Evolutionary conservation across 2,113 vertebrate genomes (phyloP).

Genomic region (Malurus alboscapulatus): DNA sequence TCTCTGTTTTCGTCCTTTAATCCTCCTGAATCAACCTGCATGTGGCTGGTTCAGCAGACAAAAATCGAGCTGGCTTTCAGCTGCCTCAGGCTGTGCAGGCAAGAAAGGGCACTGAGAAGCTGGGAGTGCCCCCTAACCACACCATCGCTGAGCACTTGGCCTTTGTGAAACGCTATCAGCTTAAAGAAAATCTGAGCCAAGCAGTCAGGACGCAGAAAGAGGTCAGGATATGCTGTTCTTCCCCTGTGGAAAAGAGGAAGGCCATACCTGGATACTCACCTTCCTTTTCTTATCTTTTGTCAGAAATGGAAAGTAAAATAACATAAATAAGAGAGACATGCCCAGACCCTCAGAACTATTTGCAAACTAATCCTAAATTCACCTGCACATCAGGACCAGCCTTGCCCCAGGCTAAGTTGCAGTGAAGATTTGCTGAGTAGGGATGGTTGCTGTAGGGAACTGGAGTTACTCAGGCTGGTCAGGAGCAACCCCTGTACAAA

Average conservation of each 20-base stretch:
- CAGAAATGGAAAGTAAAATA: not conserved
- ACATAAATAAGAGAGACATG: not conserved
- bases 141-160: not conserved
- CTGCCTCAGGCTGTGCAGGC: not conserved
- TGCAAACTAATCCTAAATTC: not conserved
- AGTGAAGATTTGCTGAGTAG: not conserved
- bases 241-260: not conserved
- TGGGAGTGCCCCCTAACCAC: not conserved
- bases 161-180: not conserved
- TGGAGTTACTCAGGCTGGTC: not conserved
- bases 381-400: not conserved
- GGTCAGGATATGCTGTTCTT: not conserved
- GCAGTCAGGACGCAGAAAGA: not conserved
- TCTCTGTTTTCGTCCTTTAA: not conserved
- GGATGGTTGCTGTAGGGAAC: not conserved
- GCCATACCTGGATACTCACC: accelerated
- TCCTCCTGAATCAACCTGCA: not conserved
- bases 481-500: not conserved
- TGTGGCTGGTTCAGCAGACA: not conserved
- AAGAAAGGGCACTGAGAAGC: not conserved
- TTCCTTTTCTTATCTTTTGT: accelerated
- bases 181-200: not conserved
- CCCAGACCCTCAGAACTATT: not conserved
- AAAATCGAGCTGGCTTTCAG: not conserved
- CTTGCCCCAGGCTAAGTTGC: accelerated